Conservation (phyloP, 2,888 invertebrate species). For the Eristalis tenax region DNA sequence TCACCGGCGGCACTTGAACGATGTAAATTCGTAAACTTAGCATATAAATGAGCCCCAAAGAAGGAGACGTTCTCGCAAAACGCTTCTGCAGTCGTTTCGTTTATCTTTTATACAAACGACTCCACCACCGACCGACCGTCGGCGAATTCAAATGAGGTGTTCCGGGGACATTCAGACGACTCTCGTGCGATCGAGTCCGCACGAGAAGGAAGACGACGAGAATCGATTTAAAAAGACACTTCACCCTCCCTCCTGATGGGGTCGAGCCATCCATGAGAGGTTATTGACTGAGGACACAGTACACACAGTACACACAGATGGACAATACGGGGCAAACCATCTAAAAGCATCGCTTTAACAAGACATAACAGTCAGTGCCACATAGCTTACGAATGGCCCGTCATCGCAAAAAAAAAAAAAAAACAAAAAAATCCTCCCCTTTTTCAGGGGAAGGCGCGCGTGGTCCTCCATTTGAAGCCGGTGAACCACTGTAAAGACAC, state of each 20-base stretch:
- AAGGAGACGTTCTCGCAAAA: neutral
- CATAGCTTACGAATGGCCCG: too few species aligned
- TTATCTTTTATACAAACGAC: neutral
- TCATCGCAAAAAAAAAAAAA: neutral
- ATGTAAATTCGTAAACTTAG: constrained; percentile 7
- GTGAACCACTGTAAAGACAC: too few species aligned
- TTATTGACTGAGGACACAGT: constrained; percentile 16
- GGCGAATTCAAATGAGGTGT: constrained; percentile 1
- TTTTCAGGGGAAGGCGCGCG: too few species aligned
- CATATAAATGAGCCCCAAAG: constrained; percentile 2
- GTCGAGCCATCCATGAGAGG: neutral
- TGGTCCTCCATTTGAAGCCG: too few species aligned
- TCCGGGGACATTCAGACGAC: neutral
- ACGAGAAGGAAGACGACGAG: neutral
- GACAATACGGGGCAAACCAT: neutral
- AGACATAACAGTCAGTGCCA: constrained; percentile 25
- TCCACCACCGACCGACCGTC: neutral
- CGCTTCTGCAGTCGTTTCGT: neutral
- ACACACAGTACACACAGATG: neutral
- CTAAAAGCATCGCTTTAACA: constrained; percentile 33
- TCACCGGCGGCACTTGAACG: neutral
- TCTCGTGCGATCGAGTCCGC: neutral
- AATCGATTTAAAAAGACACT: neutral
- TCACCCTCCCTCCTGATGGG: neutral
- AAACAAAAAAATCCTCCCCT: neutral